A percentile compares a stretch with the other conserved stretches of the same genome.
phyloP scores from a whole-genome alignment of 1,140 invertebrate genomes.

The Eumaeus atala region DNA sequence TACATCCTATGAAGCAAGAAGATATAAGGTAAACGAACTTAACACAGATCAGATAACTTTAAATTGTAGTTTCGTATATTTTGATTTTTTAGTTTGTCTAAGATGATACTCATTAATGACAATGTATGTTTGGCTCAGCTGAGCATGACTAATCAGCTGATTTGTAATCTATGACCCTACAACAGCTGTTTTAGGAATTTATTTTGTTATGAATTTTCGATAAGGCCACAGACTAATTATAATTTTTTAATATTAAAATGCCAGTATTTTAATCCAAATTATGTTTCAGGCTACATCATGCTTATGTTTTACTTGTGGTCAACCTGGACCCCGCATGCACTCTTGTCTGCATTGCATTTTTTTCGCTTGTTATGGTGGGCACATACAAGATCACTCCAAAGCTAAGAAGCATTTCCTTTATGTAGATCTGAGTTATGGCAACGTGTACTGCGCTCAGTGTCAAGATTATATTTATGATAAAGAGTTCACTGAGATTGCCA shows the following conservation, averaged over 20 bases:
- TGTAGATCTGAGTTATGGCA: slow-evolving; percentile 91
- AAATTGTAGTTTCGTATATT: background rate
- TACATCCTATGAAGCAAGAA: slow-evolving; percentile 79
- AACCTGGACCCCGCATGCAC: slow-evolving; percentile 84
- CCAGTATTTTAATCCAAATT: slow-evolving; percentile 14
- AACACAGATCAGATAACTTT: background rate
- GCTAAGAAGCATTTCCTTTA: slow-evolving; percentile 87
- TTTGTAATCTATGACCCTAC: slow-evolving; percentile 55
- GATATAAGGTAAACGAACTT: slow-evolving; percentile 78
- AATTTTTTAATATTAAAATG: slow-evolving; percentile 11
- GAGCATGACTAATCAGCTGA: slow-evolving; percentile 53
- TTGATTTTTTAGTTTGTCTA: slow-evolving; percentile 1
- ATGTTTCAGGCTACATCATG: slow-evolving; percentile 80
- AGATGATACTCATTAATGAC: slow-evolving; percentile 7
- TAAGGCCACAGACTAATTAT: background rate
- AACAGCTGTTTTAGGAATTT: slow-evolving; percentile 43
- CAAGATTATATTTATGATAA: slow-evolving; percentile 94
- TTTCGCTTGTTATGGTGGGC: slow-evolving; percentile 90
- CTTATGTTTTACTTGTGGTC: slow-evolving; percentile 85
- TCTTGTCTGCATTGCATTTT: slow-evolving; percentile 94
- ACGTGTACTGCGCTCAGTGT: slow-evolving; percentile 93
- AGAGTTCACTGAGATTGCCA: slow-evolving; percentile 78
- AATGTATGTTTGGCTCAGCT: slow-evolving; percentile 22
- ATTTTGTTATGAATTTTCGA: no score
- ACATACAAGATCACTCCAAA: slow-evolving; percentile 90